phyloP scores from a whole-genome alignment of 2,888 invertebrate genomes.

The Drosophila paranaensis region DNA sequence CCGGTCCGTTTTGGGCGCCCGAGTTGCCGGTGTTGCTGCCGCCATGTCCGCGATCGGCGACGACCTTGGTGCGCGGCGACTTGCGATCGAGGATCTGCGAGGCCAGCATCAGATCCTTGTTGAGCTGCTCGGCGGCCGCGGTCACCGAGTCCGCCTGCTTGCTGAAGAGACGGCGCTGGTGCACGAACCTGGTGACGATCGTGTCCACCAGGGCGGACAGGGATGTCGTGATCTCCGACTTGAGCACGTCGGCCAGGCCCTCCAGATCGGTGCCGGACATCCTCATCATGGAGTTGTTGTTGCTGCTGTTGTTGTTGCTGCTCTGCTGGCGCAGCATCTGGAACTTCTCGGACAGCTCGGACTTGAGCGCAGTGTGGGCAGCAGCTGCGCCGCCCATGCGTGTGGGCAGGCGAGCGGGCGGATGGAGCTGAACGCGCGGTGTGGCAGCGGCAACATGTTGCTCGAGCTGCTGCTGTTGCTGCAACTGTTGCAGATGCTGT shows the following conservation, averaged over 20 bases:
- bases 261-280: slow-evolving; percentile 93
- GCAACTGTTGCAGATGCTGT: slow-evolving; percentile 84
- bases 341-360: slow-evolving; percentile 91
- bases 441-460: slow-evolving; percentile 68
- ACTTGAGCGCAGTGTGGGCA: slow-evolving; percentile 85
- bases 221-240: slow-evolving; percentile 94
- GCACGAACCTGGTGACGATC: slow-evolving; percentile 93
- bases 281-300: slow-evolving; percentile 88
- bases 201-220: slow-evolving; percentile 94
- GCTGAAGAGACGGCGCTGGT: slow-evolving; percentile 90
- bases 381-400: slow-evolving; percentile 74
- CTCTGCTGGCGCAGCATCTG: slow-evolving; percentile 88
- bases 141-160: slow-evolving; percentile 91
- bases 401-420: slow-evolving; percentile 79
- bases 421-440: slow-evolving; percentile 79
- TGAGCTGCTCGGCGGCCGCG: slow-evolving; percentile 93
- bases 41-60: slow-evolving; percentile 77
- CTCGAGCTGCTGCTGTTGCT: slow-evolving; percentile 85
- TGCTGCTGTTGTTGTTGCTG: slow-evolving; percentile 85
- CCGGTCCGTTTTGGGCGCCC: slow-evolving; percentile 78
- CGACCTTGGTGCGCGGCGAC: slow-evolving; percentile 88
- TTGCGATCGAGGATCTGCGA: slow-evolving; percentile 93
- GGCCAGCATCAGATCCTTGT: slow-evolving; percentile 93
- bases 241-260: slow-evolving; percentile 95
- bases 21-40: slow-evolving; percentile 67